Conservation (phyloP, 2,113 vertebrate species). For the Mus pahari region DNA sequence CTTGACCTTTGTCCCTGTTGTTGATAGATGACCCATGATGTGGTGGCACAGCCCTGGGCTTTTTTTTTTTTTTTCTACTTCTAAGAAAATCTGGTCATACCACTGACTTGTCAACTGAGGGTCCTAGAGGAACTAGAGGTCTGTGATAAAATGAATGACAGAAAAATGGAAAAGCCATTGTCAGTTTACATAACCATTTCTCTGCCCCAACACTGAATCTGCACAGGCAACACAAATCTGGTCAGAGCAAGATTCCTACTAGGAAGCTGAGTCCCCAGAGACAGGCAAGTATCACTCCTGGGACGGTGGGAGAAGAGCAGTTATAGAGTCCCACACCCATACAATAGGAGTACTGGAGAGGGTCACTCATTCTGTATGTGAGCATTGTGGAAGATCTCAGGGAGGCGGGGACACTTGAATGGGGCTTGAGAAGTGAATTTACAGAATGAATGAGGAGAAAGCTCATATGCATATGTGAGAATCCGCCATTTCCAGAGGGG, state of each 20-base stretch:
- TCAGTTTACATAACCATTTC: neutral
- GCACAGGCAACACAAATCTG: neutral
- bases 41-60: neutral
- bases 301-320: neutral
- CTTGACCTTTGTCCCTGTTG: constrained; percentile 1
- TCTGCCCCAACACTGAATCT: neutral
- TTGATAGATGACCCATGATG: neutral
- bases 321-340: neutral
- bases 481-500: neutral
- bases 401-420: neutral
- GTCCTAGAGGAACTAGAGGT: neutral
- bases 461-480: neutral
- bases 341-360: neutral
- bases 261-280: neutral
- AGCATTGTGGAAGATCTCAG: neutral
- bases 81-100: neutral
- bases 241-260: neutral
- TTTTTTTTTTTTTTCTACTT: neutral
- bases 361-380: neutral
- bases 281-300: neutral
- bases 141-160: neutral
- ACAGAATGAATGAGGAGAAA: neutral
- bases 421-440: neutral
- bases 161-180: neutral
- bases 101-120: neutral